phyloP scores from a whole-genome alignment of 2,113 vertebrate genomes.

The Pan paniscus region DNA sequence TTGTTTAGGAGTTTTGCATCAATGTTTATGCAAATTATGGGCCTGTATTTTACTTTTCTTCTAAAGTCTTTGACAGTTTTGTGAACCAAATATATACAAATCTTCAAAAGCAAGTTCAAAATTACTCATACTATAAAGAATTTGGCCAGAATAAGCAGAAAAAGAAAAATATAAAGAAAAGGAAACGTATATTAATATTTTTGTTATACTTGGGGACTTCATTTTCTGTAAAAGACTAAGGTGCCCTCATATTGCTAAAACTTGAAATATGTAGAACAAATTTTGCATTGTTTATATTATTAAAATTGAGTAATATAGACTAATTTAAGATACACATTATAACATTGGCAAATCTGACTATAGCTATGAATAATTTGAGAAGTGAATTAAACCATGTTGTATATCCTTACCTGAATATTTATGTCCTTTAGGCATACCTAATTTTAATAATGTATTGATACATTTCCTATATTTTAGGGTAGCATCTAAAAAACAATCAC shows the following conservation, averaged over 20 bases:
- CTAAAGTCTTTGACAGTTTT: background rate
- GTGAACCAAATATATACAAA: background rate
- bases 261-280: background rate
- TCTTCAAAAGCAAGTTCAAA: background rate
- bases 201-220: background rate
- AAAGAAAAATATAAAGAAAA: background rate
- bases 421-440: background rate
- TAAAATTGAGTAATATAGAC: background rate
- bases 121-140: background rate
- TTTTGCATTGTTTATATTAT: background rate
- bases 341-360: background rate
- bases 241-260: background rate
- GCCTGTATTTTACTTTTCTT: background rate
- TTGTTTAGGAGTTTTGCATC: background rate
- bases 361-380: slow-evolving; percentile 3
- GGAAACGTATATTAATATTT: background rate
- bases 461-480: background rate
- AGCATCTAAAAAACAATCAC: background rate
- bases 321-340: background rate
- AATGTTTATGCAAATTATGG: background rate
- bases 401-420: background rate
- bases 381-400: background rate
- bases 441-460: slow-evolving; percentile 11
- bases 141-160: background rate
- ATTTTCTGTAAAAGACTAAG: background rate